These are phyloP conservation scores for Proterorhinus semilunaris DNA, from an alignment of 2,113 vertebrate species.

Conservation along the genomic window DNA sequence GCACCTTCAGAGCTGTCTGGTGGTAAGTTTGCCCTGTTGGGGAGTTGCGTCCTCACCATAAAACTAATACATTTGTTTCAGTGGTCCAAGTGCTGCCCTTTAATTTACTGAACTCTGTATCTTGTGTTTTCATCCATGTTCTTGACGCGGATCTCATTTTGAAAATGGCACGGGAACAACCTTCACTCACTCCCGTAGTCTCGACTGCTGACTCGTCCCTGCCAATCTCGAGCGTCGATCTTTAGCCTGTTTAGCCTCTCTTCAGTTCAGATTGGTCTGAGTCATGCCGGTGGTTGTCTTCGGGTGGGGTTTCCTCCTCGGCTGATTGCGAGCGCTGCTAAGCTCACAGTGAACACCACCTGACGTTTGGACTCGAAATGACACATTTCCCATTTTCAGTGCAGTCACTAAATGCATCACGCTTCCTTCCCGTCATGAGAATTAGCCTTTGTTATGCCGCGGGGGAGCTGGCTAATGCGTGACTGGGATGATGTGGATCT, in stretches of 20 bases:
- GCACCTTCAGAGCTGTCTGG: no score
- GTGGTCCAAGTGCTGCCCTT: no score
- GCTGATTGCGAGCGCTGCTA: constrained; percentile 21
- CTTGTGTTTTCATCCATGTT: no score
- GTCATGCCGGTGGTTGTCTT: constrained; percentile 16
- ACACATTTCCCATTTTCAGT: not conserved
- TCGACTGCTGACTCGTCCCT: not conserved
- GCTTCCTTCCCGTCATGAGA: constrained; percentile 2
- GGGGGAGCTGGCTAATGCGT: not conserved
- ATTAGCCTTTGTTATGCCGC: not conserved
- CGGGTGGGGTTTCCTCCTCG: constrained; percentile 35
- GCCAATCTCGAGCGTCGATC: constrained; percentile 17
- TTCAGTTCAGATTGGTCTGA: constrained; percentile 5
- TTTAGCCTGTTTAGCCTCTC: constrained; percentile 24
- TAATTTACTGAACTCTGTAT: no score
- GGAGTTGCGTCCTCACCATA: no score
- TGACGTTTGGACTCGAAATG: constrained; percentile 3
- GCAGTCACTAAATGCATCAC: not conserved
- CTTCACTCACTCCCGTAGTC: no score
- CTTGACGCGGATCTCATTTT: no score
- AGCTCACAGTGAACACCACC: constrained; percentile 6
- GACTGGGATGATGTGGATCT: no score
- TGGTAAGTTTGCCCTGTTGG: no score
- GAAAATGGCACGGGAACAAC: no score
- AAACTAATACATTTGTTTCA: no score